Base-by-base conservation (phyloP, 2,888 invertebrate species). In the Yponomeuta plumbellus region DNA sequence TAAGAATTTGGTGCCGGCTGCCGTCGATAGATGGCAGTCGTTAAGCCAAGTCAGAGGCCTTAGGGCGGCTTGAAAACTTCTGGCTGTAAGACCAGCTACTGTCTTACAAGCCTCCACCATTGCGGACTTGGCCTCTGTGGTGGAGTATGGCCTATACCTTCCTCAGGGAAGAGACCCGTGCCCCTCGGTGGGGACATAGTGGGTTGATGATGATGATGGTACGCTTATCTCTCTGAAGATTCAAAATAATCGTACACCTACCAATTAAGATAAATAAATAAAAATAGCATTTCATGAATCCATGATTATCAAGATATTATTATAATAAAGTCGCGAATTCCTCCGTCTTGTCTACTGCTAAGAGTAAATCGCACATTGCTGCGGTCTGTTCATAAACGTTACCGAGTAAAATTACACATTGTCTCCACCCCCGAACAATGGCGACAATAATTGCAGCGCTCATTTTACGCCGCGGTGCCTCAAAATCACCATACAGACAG, bases 381-480 rank as follows among this genome's bases (percentile, higher is more conserved):
- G 44, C 44, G 17, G 34, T 34, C 34, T 34, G 8, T 52, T 52
- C 44, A 52, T 52, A 13, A 52, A 52, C 44, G 44, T 52, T 52
- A 17, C 44, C 44, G 44, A 13, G 44, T 17, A 52, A 52, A 52
- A 52, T 52, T 52, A 52, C 44, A 13, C 44, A 52, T 52, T 52
- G 44, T 52, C 44, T n/a, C 40, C 44, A 34, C 44, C 11, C 21
- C 13, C 11, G 78, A 79, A 84, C 84, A 85, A 84, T 84, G 72
- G 79, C 72, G 72, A 74, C 71, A 77, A 81, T 84, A 79, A 85
- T 83, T 80, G 80, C 80, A 75, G 74, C 73, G 75, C 77, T 79
- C 78, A 81, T 84, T 83, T 85, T 83, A 80, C 80, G 76, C 76
- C 75, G 77, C 79, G 73, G 72, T 76, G 79, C 75, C 67, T 73